Evolutionary conservation across 1,140 invertebrate species (phyloP), one percentile per base, ranked within the genome.

Genomic region (Stenopsyche tienmushanensis): DNA sequence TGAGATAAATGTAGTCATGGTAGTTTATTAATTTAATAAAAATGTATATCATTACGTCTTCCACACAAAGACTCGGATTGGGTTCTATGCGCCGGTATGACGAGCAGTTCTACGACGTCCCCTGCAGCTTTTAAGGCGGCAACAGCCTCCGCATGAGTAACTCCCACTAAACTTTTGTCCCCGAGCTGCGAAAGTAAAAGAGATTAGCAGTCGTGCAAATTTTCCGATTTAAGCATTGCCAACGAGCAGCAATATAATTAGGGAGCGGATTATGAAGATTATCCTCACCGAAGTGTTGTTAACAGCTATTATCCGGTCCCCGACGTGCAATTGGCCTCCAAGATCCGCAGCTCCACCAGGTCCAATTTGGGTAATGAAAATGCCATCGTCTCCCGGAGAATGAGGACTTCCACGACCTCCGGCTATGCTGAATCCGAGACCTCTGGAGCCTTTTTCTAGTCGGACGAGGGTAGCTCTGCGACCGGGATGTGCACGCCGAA

Each of bases 311-410:
- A 99, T 86, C 82, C 97, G 94, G 83, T 99, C 96, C 47, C 96
- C 96, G 69, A 98, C 90, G 52, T 86, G 84, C 49, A 99, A 84
- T 70, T 94, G 85, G 23, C 96, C 96, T 78, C 98, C 96, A 59
- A 92, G 85, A 75, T 92, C 89, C 5, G 97, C 96, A 1, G 96
- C 96, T n/a, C 96, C 97, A 39, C 94, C 94, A 63, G 96, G 92
- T 81, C 97, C 95, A 57, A 99, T 92, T 83, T 99, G 98, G 25
- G 97, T 99, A 71, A 99, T 93, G 80, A 98, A 98, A 72, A 99
- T 98, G 54, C 96, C 94, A 82, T 96, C 94, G 77, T 98, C 96
- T 63, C 94, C 94, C 26, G 94, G 93, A 74, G 94, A 94, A 79
- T 97, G 94, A 78, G 97, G 93, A 81, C 97, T 97, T 57, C 94